phyloP scores from a whole-genome alignment of 2,113 vertebrate genomes.

The Boleophthalmus pectinirostris region DNA sequence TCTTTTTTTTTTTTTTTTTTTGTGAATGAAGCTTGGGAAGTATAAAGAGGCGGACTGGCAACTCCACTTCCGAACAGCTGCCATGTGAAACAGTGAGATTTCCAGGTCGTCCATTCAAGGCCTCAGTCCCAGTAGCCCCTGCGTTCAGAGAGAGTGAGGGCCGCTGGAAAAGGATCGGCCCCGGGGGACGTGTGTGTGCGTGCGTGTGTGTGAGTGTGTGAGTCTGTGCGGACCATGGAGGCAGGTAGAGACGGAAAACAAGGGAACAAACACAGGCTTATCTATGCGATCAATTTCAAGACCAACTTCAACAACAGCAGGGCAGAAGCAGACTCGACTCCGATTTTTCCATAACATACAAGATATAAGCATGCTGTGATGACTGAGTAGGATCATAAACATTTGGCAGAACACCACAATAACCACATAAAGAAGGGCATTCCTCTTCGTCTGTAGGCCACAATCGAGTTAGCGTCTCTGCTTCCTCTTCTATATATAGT shows the following conservation, averaged over 20 bases:
- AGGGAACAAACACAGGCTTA: conserved; percentile 12
- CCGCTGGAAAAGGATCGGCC: conserved; percentile 69
- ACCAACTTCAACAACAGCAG: background rate
- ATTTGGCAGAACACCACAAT: background rate
- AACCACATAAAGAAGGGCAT: background rate
- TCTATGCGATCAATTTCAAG: conserved; percentile 7
- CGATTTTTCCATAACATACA: background rate
- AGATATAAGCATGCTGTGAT: background rate
- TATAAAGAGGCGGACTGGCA: conserved; percentile 67
- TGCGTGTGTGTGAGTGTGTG: conserved; percentile 18
- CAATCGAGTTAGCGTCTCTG: background rate
- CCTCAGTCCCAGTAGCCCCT: conserved; percentile 62
- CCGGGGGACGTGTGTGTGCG: conserved; percentile 52
- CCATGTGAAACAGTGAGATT: conserved; percentile 71
- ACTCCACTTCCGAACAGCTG: conserved; percentile 72
- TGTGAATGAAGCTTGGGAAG: conserved; percentile 67
- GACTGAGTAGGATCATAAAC: background rate
- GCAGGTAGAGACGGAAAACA: conserved; percentile 24
- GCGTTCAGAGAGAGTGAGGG: conserved; percentile 61
- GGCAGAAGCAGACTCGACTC: background rate
- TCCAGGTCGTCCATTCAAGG: conserved; percentile 77
- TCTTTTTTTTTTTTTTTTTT: conserved; percentile 13
- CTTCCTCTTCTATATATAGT: background rate
- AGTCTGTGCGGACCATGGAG: background rate
- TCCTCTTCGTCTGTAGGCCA: background rate